Percentiles rank a stretch among this genome's conserved stretches.
These are phyloP conservation scores for Dryadula phaetusa DNA, from an alignment of 2,888 invertebrate species.

Conservation along the genomic window DNA sequence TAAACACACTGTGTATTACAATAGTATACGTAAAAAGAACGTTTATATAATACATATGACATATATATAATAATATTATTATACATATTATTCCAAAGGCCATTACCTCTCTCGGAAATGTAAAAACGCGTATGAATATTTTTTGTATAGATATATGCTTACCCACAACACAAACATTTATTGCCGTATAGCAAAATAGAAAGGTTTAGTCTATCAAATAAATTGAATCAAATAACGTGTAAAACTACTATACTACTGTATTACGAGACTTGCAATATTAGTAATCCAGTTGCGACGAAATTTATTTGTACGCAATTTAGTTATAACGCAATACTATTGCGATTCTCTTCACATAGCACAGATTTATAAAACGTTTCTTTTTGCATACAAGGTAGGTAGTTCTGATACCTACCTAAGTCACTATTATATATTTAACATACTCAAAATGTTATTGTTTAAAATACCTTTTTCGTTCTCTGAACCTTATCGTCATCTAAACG, in stretches of 20 bases:
- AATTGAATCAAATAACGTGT: neutral
- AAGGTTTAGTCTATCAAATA: neutral
- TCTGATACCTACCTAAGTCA: too few species aligned
- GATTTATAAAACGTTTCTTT: neutral
- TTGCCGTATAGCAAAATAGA: neutral
- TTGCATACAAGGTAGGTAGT: too few species aligned
- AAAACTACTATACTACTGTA: neutral
- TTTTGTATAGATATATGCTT: neutral
- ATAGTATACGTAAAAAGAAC: too few species aligned
- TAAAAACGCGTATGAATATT: neutral
- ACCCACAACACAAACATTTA: neutral
- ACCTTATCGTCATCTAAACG: too few species aligned
- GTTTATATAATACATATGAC: too few species aligned
- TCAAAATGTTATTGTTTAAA: too few species aligned
- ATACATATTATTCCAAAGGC: neutral
- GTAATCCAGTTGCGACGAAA: constrained; percentile 11
- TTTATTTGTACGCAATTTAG: neutral
- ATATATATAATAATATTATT: too few species aligned
- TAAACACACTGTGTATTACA: too few species aligned
- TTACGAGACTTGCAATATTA: neutral
- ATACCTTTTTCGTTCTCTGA: too few species aligned
- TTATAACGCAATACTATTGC: neutral
- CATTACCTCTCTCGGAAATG: neutral
- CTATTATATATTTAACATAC: too few species aligned
- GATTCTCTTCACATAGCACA: neutral